A percentile compares a stretch with the other conserved stretches of the same genome.
phyloP scores from a whole-genome alignment of 2,888 invertebrate species.

The Amblyjoppa fuscipennis region DNA sequence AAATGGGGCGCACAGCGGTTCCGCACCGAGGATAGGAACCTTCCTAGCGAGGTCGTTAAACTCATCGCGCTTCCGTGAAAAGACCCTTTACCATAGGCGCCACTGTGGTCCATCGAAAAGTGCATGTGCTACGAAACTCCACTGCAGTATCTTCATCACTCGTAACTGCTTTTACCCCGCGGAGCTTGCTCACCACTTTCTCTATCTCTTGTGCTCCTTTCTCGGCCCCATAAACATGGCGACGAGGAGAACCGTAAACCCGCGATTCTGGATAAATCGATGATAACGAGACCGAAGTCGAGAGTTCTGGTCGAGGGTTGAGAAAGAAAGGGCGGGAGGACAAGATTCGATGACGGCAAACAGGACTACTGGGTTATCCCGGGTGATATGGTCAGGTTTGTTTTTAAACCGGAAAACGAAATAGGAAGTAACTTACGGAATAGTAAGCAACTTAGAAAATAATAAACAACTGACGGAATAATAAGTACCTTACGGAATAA shows the following conservation, averaged over 20 bases:
- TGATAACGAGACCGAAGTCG: slow-evolving; percentile 13
- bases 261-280: slow-evolving; percentile 54
- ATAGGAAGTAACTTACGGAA: no score
- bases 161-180: background rate
- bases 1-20: slow-evolving; percentile 66
- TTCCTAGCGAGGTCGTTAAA: slow-evolving; percentile 59
- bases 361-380: background rate
- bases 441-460: no score
- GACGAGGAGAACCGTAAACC: slow-evolving; percentile 42
- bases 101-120: slow-evolving; percentile 47
- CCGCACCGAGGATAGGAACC: slow-evolving; percentile 59
- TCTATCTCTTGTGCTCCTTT: slow-evolving; percentile 14
- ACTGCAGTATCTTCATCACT: background rate
- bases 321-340: background rate
- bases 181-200: slow-evolving; percentile 22
- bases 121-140: slow-evolving; percentile 39
- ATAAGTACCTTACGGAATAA: no score
- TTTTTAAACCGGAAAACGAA: no score
- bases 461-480: no score
- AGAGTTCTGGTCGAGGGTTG: slow-evolving; percentile 9
- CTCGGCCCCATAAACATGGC: slow-evolving; percentile 22
- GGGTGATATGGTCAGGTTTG: no score
- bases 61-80: slow-evolving; percentile 42
- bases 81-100: slow-evolving; percentile 25
- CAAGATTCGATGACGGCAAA: background rate